phyloP scores from a whole-genome alignment of 1,140 invertebrate species.

The Vollenhovia emeryi region DNA sequence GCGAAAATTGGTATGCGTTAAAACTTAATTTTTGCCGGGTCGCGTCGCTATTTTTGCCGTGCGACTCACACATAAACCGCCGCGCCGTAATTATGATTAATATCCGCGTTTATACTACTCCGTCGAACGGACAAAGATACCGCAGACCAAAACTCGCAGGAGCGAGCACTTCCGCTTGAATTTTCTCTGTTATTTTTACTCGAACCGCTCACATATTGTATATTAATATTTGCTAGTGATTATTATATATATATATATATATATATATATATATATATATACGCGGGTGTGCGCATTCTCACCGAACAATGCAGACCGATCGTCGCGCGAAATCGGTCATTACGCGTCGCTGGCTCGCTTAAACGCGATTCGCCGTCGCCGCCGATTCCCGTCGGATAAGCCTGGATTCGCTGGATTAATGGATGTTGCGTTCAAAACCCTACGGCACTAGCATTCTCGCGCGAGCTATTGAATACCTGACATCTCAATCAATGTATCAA shows the following conservation, averaged over 20 bases:
- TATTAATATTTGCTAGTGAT: slow-evolving; percentile 8
- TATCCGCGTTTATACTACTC: not conserved
- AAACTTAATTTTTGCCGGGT: slow-evolving; percentile 34
- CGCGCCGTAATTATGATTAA: slow-evolving; percentile 28
- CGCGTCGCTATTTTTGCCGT: not conserved
- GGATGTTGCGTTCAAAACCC: slow-evolving; percentile 39
- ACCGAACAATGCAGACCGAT: slow-evolving; percentile 18
- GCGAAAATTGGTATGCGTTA: slow-evolving; percentile 4
- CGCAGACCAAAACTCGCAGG: not conserved
- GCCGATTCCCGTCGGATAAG: slow-evolving; percentile 36
- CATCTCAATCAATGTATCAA: slow-evolving; percentile 41
- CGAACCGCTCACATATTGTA: no score
- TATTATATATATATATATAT: no score
- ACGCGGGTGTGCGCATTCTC: not conserved
- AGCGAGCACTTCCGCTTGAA: not conserved
- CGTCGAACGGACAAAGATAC: not conserved
- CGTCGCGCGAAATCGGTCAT: slow-evolving; percentile 42
- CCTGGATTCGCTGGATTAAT: slow-evolving; percentile 49
- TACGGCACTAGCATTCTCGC: slow-evolving; percentile 14
- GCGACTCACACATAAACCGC: not conserved
- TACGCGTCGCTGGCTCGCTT: slow-evolving; percentile 34
- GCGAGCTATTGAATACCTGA: slow-evolving; percentile 43
- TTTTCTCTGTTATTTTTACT: slow-evolving; percentile 1
- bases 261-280: no score
- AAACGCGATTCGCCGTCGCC: slow-evolving; percentile 20